A percentile compares a stretch with the other conserved stretches of the same genome.
These are phyloP conservation scores for Uropsilus gracilis DNA, from an alignment of 2,113 vertebrate species.

Conservation along the genomic window DNA sequence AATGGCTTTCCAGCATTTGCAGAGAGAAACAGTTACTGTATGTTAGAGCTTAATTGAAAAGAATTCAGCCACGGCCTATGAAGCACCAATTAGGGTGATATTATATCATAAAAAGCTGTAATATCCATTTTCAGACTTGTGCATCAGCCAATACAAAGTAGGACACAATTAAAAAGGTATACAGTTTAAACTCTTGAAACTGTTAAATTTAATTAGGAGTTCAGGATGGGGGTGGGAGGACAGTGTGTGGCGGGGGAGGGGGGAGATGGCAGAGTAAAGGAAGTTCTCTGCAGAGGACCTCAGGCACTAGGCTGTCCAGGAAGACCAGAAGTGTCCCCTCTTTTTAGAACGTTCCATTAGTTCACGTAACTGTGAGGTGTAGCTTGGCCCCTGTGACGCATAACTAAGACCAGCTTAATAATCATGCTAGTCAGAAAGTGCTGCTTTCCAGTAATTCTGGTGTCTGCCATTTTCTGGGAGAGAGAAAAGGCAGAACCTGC, in stretches of 20 bases:
- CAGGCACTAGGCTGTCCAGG: neutral
- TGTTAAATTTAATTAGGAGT: conserved; percentile 81
- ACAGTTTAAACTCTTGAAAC: conserved; percentile 79
- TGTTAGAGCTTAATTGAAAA: conserved; percentile 91
- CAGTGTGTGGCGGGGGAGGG: neutral
- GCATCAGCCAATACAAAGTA: conserved; percentile 87
- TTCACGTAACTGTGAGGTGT: neutral
- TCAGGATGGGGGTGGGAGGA: conserved; percentile 32
- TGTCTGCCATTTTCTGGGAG: conserved; percentile 9
- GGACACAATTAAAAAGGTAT: conserved; percentile 85
- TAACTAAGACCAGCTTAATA: conserved; percentile 47
- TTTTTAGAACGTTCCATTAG: conserved; percentile 12
- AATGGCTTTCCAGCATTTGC: conserved; percentile 89
- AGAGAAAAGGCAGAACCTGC: neutral
- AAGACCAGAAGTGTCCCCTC: neutral
- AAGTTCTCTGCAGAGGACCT: conserved; percentile 35
- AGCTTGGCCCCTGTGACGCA: neutral
- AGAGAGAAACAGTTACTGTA: conserved; percentile 87
- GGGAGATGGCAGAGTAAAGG: neutral
- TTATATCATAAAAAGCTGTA: conserved; percentile 92
- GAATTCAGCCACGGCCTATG: conserved; percentile 89
- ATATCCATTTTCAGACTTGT: conserved; percentile 90
- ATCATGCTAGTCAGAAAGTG: neutral
- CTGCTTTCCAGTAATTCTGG: conserved; percentile 47
- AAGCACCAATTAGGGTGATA: conserved; percentile 91